Conservation (phyloP, 1,140 invertebrate genomes). For the Teleopsis dalmanni region DNA sequence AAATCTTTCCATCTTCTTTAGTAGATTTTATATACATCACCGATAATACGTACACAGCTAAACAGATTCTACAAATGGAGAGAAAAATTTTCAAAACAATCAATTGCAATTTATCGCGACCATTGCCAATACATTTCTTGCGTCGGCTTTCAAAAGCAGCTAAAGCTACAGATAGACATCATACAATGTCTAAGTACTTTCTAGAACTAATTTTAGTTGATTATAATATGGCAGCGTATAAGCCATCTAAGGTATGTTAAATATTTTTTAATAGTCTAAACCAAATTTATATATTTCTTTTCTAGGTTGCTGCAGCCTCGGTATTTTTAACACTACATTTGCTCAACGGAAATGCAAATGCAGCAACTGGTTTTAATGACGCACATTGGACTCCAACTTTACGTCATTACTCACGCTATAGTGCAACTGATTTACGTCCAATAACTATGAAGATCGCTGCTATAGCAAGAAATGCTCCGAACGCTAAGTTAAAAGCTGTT, state of each 20-base stretch:
- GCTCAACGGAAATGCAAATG: slow-evolving; percentile 40
- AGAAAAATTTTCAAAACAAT: slow-evolving; percentile 64
- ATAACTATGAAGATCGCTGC: slow-evolving; percentile 53
- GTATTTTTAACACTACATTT: slow-evolving; percentile 50
- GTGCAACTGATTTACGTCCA: slow-evolving; percentile 50
- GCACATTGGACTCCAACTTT: slow-evolving; percentile 55
- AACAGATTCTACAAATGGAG: slow-evolving; percentile 81
- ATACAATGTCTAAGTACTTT: slow-evolving; percentile 88
- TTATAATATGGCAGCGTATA: slow-evolving; percentile 71
- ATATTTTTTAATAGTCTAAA: too few relatives aligned
- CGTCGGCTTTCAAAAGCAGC: slow-evolving; percentile 60
- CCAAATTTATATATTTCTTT: not conserved
- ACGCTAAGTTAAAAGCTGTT: slow-evolving; percentile 54
- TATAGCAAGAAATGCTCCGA: slow-evolving; percentile 51
- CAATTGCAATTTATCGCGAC: slow-evolving; percentile 75
- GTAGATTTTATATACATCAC: slow-evolving; percentile 88
- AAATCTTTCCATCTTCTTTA: slow-evolving; percentile 84
- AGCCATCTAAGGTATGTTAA: slow-evolving; percentile 67
- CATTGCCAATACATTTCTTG: slow-evolving; percentile 82
- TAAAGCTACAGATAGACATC: slow-evolving; percentile 60
- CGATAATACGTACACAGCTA: slow-evolving; percentile 76
- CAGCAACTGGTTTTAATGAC: slow-evolving; percentile 37
- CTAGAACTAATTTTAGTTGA: slow-evolving; percentile 79
- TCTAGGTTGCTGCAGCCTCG: slow-evolving; percentile 47
- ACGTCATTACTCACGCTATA: slow-evolving; percentile 56